Conservation (phyloP, 2,113 vertebrate species). For the Lasiurus borealis region DNA sequence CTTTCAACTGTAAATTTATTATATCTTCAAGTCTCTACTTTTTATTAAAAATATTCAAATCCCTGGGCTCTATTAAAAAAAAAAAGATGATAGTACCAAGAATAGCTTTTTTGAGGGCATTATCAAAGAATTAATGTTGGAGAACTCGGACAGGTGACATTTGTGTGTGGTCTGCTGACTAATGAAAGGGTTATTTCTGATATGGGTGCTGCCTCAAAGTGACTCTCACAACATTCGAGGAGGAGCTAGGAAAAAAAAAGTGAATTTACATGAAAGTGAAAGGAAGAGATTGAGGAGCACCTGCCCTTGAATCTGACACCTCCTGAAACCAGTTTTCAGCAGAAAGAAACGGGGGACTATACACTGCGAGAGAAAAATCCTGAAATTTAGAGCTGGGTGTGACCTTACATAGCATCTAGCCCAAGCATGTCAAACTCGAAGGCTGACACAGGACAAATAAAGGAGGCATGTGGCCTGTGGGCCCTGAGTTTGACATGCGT, state of each 20-base stretch:
- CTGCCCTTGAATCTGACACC: background rate
- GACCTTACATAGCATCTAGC: background rate
- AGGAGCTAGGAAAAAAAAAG: background rate
- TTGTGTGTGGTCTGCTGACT: background rate
- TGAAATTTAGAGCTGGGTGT: background rate
- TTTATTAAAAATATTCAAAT: background rate
- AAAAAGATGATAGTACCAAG: background rate
- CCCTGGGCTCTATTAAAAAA: background rate
- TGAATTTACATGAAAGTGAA: background rate
- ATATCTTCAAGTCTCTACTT: background rate
- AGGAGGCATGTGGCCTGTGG: too few species aligned
- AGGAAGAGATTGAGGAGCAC: background rate
- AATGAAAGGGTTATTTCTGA: conserved; percentile 26
- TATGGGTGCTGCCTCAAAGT: background rate
- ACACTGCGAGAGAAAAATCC: background rate
- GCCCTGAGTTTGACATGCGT: too few species aligned
- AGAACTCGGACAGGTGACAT: background rate
- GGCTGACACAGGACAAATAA: too few species aligned
- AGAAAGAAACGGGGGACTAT: background rate
- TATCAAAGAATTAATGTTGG: background rate
- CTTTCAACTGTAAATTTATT: background rate
- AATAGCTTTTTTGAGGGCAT: background rate
- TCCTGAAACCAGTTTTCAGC: background rate
- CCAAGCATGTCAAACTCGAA: too few species aligned
- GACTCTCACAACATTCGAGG: conserved; percentile 13